Percentiles rank a stretch among this genome's conserved stretches.
These are phyloP conservation scores for Antigone vipio DNA, from an alignment of 2,113 vertebrate species.

Conservation along the genomic window DNA sequence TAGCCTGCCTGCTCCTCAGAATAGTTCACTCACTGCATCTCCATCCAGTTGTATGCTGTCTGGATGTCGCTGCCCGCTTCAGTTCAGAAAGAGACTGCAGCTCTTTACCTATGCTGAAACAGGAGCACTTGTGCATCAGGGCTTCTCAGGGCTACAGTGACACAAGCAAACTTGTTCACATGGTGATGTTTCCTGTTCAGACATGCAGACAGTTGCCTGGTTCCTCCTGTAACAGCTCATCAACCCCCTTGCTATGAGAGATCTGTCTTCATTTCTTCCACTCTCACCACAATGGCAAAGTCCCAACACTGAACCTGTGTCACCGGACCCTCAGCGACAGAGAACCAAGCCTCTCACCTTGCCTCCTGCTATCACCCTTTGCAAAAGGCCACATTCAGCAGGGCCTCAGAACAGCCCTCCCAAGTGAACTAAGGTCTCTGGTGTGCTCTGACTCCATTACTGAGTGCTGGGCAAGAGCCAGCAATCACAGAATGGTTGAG, in stretches of 20 bases:
- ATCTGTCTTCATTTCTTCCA: neutral
- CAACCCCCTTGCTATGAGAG: neutral
- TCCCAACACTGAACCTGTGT: neutral
- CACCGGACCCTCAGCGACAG: neutral
- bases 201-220: neutral
- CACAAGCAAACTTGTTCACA: neutral
- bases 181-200: neutral
- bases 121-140: neutral
- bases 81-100: neutral
- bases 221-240: neutral
- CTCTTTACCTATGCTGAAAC: neutral
- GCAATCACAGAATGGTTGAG: neutral
- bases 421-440: neutral
- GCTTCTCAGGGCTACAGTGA: neutral
- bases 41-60: fast-evolving
- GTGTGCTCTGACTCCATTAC: neutral
- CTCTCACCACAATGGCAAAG: neutral
- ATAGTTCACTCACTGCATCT: neutral
- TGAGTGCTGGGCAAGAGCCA: neutral
- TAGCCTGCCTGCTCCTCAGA: neutral
- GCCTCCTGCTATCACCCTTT: neutral
- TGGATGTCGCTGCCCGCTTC: neutral
- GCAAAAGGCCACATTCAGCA: neutral
- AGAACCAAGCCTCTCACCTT: neutral
- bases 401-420: neutral